Conservation (phyloP, 2,113 vertebrate genomes). For the Stegostoma tigrinum region DNA sequence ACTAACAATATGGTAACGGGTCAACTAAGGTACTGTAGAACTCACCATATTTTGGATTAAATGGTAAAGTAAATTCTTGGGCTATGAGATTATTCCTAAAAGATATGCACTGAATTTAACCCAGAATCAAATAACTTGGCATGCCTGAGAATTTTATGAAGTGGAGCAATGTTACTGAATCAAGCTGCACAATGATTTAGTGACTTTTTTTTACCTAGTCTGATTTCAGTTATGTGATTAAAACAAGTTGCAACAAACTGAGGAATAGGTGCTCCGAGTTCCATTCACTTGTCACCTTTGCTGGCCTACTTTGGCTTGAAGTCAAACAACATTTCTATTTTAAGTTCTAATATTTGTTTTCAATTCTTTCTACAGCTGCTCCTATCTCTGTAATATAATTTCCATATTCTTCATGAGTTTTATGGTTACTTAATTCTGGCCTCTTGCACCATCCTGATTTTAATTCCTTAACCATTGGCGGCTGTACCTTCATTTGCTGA, state of each 20-base stretch:
- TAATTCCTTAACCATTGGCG: no score
- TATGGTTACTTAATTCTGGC: no score
- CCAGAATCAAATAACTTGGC: not conserved
- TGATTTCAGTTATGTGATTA: not conserved
- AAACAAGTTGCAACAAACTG: not conserved
- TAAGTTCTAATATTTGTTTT: no score
- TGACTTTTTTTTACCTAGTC: not conserved
- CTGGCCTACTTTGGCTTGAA: not conserved
- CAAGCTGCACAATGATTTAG: not conserved
- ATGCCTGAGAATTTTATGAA: not conserved
- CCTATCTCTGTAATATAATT: no score
- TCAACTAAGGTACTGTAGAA: not conserved
- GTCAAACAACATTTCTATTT: not conserved
- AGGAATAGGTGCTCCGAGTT: no score
- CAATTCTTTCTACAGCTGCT: no score
- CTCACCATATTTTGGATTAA: not conserved
- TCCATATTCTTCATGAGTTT: no score
- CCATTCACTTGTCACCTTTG: no score
- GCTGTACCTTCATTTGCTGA: no score
- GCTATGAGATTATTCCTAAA: constrained; percentile 1
- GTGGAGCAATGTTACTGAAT: not conserved
- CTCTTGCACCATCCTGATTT: no score
- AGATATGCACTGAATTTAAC: not conserved
- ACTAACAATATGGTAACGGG: not conserved
- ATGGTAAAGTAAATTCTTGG: not conserved